Base-by-base conservation (phyloP, 2,888 invertebrate species). In the Eumerus sabulonum region DNA sequence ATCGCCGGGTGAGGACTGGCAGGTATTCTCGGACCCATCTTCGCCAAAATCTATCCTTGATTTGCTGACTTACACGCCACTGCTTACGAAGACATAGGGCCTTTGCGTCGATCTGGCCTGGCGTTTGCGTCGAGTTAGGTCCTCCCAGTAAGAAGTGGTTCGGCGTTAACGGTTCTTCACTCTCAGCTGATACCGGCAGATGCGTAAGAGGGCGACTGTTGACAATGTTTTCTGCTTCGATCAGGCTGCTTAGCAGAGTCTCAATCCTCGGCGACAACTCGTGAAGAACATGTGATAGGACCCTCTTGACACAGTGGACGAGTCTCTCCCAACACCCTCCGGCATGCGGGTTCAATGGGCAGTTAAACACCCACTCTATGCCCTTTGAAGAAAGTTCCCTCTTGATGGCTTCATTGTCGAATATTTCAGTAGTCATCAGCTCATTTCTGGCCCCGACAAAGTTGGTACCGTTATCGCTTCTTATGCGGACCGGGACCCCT, bases 391-490 rank as follows among this genome's bases (percentile, higher is more conserved):
- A 12, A 5, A 56, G 35, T 7, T 16, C 62, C 4, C 38, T 11
- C 12, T 27, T 35, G 7, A 53, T 60, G 5, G n/a, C 11, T 1
- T 35, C 27, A 2, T 42, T 35, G n/a, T 66, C 56, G 1, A 62
- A 45, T 7, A 18, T 9, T 1, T 44, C 11, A 7, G 14, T 1
- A 16, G 19, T 1, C 13, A n/a, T 16, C 13, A 53, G 35, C 38
- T 68, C 50, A 17, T 62, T 56, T 5, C 44, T 56, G 7, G 59
- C 54, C 9, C 79, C 79, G n/a, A 81, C 47, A 13, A 82, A 81
- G 36, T 81, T 81, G 0, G 76, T 82, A 0, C 66, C 76, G 36
- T 81, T 82, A 13, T 76, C 76, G 1, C 68, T 68, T 14, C 73
- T 56, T 17, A 77, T 74, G 11, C 42, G 42, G 5, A 59, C 35